Evolutionary conservation across 2,888 invertebrate species (phyloP).

Genomic region (Mythimna ferrago): DNA sequence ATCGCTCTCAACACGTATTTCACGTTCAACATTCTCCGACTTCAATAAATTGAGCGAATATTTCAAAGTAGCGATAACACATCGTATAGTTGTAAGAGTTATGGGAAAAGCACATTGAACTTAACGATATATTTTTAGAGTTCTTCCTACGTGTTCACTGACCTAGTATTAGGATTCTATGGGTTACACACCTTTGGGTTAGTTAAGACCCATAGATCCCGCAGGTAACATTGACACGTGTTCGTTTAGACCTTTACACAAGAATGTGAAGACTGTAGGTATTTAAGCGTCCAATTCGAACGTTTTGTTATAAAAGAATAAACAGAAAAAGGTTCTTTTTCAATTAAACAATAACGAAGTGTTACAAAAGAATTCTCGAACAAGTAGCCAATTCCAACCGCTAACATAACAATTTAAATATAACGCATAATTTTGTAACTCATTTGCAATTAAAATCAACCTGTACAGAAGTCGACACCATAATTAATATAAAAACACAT

Average conservation of each 20-base stretch:
- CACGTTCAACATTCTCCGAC: constrained; percentile 38
- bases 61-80: constrained; percentile 36
- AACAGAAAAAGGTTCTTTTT: constrained; percentile 18
- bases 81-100: constrained; percentile 17
- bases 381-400: constrained; percentile 34
- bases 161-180: no score
- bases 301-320: constrained; percentile 1
- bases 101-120: constrained; percentile 32
- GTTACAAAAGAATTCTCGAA: constrained; percentile 45
- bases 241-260: constrained; percentile 2
- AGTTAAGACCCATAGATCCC: no score
- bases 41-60: constrained; percentile 32
- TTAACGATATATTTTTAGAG: constrained; percentile 12
- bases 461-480: constrained; percentile 57
- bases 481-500: constrained; percentile 51
- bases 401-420: constrained; percentile 68
- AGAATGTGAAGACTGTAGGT: neutral
- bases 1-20: constrained; percentile 68
- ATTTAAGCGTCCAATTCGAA: constrained; percentile 9
- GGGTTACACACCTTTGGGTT: no score
- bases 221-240: no score
- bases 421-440: constrained; percentile 70
- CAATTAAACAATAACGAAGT: constrained; percentile 33
- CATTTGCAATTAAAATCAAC: constrained; percentile 76
- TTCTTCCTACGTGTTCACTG: constrained; percentile 2